These are phyloP conservation scores for Drosophila bunnanda DNA, from an alignment of 2,888 invertebrate genomes.

Conservation along the genomic window DNA sequence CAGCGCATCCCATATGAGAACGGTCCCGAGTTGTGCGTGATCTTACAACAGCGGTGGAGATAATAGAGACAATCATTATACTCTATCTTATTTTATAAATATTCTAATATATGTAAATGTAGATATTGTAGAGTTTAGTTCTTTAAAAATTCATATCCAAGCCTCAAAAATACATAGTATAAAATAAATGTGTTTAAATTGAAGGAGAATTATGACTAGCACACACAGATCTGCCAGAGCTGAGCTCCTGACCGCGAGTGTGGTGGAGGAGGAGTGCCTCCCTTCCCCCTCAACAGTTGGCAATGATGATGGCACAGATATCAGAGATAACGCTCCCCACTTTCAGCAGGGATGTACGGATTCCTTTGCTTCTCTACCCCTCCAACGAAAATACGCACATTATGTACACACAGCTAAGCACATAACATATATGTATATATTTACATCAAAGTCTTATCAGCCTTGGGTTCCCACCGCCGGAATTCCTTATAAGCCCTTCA, in stretches of 20 bases:
- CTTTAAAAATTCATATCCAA: not conserved
- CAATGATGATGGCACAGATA: constrained; percentile 51
- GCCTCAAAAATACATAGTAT: not conserved
- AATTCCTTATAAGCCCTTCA: constrained; percentile 11
- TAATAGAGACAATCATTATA: not conserved
- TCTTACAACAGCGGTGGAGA: constrained; percentile 6
- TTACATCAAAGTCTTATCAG: constrained; percentile 35
- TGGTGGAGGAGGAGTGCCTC: constrained; percentile 7
- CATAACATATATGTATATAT: constrained; percentile 16
- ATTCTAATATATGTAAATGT: no score
- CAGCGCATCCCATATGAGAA: constrained; percentile 18
- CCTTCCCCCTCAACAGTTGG: constrained; percentile 18
- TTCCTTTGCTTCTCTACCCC: not conserved
- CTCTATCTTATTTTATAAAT: not conserved
- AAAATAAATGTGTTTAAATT: not conserved
- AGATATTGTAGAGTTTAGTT: no score
- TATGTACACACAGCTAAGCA: constrained; percentile 36
- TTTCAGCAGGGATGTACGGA: constrained; percentile 19
- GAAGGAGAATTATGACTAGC: not conserved
- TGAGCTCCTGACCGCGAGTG: constrained; percentile 6
- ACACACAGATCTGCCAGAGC: not conserved
- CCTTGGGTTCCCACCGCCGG: constrained; percentile 20
- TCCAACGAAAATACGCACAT: not conserved
- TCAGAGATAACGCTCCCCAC: constrained; percentile 42
- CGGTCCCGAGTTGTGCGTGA: constrained; percentile 15